Percentiles rank a stretch among this genome's conserved stretches.
Conservation (phyloP, 2,113 vertebrate genomes). For the Neofelis nebulosa region DNA sequence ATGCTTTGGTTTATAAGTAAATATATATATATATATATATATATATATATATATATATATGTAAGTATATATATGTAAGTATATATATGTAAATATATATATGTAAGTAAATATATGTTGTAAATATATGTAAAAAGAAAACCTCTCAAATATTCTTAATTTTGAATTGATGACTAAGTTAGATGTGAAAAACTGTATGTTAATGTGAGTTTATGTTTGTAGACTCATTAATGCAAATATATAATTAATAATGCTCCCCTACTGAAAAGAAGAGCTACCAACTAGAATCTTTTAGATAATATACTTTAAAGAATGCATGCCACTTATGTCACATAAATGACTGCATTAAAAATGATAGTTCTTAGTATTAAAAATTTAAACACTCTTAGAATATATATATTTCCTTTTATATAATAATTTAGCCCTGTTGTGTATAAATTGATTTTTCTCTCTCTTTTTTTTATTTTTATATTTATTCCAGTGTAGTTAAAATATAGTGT, state of each 20-base stretch:
- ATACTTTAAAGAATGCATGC: neutral
- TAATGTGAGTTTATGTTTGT: neutral
- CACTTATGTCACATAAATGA: neutral
- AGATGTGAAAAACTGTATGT: neutral
- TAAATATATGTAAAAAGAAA: neutral
- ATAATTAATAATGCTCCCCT: neutral
- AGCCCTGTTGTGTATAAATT: neutral
- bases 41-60: neutral
- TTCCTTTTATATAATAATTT: neutral
- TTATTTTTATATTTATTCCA: neutral
- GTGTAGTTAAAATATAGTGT: neutral
- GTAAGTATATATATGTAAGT: neutral
- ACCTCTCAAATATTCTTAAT: neutral
- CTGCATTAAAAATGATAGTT: neutral
- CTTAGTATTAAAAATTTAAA: neutral
- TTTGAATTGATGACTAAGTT: neutral
- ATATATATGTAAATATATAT: neutral
- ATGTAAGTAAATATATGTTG: neutral
- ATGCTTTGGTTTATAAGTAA: neutral
- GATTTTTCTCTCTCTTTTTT: neutral
- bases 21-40: neutral
- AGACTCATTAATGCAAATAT: neutral
- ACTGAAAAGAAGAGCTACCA: neutral
- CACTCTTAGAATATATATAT: neutral
- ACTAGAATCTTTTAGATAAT: neutral